Conservation (phyloP, 1,140 invertebrate genomes). For the Globodera rostochiensis region DNA sequence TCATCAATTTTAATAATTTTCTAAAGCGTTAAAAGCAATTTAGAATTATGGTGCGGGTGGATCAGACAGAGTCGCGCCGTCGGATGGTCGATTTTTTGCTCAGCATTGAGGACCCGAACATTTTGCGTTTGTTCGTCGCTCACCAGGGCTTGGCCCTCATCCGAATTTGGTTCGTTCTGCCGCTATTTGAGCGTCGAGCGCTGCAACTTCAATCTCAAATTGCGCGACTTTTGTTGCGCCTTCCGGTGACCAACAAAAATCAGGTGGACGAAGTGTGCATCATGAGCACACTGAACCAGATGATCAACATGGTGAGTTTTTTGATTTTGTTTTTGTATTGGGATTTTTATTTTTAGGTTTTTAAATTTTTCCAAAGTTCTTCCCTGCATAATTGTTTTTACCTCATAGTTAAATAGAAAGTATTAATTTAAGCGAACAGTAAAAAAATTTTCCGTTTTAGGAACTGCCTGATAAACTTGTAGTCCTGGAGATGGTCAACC, state of each 20-base stretch:
- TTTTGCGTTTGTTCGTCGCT: constrained; percentile 34
- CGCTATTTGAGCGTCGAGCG: constrained; percentile 15
- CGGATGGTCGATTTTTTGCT: constrained; percentile 42
- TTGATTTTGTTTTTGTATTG: neutral
- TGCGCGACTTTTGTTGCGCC: constrained; percentile 26
- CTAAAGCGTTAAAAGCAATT: neutral
- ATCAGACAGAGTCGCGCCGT: constrained; percentile 31
- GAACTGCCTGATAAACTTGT: constrained; percentile 24
- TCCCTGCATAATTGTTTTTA: too few species aligned
- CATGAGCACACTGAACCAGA: constrained; percentile 27
- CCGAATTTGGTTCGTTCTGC: constrained; percentile 41
- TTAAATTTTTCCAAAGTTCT: neutral
- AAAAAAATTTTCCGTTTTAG: neutral
- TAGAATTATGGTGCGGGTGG: constrained; percentile 43
- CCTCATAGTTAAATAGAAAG: too few species aligned
- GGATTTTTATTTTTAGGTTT: neutral
- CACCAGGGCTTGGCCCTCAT: constrained; percentile 38
- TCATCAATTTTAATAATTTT: too few species aligned
- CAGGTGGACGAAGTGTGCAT: constrained; percentile 31
- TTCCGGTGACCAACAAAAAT: constrained; percentile 31
- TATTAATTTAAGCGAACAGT: too few species aligned
- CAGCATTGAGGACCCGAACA: constrained; percentile 29
- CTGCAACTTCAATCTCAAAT: constrained; percentile 28
- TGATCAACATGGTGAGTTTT: constrained; percentile 11
- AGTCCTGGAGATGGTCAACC: neutral